Evolutionary conservation across 2,113 vertebrate genomes (phyloP).

Genomic region (Ageneiosus marmoratus): DNA sequence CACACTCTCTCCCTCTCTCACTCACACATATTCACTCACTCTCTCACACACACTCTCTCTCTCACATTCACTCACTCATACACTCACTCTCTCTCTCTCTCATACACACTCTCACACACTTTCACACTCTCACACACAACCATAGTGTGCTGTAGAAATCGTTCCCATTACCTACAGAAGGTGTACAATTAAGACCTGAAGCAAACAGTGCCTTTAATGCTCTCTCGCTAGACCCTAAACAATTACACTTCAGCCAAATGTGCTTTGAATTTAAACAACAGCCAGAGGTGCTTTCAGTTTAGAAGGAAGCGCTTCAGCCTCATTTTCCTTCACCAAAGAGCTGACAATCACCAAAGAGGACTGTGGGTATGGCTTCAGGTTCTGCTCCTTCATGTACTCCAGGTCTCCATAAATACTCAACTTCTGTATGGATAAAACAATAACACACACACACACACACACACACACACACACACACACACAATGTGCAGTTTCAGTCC

Average conservation of each 20-base stretch:
- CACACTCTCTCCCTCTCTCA: too few relatives aligned
- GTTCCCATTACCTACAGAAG: background rate
- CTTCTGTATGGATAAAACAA: constrained; percentile 74
- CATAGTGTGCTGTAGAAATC: background rate
- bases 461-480: background rate
- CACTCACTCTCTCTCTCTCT: too few relatives aligned
- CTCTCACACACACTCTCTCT: too few relatives aligned
- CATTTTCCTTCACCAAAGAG: constrained; percentile 79
- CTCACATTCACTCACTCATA: too few relatives aligned
- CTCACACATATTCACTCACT: too few relatives aligned
- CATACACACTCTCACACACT: background rate
- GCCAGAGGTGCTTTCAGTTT: constrained; percentile 89
- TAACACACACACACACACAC: background rate
- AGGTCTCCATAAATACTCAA: constrained; percentile 94
- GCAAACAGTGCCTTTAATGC: background rate
- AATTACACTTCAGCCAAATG: background rate
- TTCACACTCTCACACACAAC: background rate
- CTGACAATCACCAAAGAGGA: constrained; percentile 86
- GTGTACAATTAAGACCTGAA: background rate
- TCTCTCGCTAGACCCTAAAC: background rate
- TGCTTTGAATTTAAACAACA: constrained; percentile 65
- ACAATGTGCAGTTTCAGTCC: background rate
- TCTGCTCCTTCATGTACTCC: constrained; percentile 85
- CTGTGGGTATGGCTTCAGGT: constrained; percentile 83
- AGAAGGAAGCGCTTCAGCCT: constrained; percentile 88